Evolutionary conservation across 2,797 vertebrate species (phyloP).

Genomic region (Cuniculus paca): DNA sequence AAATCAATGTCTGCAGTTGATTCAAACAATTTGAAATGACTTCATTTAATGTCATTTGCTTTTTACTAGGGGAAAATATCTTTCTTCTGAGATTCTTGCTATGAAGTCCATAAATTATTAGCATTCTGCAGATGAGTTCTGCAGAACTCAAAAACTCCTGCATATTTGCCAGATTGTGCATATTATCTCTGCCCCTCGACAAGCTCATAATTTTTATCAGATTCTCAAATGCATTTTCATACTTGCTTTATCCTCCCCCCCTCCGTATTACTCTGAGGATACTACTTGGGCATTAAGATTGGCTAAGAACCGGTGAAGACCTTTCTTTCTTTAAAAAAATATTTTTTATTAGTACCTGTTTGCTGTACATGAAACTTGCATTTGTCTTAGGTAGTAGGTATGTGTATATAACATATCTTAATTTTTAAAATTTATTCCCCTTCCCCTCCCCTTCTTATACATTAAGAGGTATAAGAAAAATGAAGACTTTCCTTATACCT

Average conservation of each 20-base stretch:
- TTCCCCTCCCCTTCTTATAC: background rate
- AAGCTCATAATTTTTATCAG: constrained; percentile 42
- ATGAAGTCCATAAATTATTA: background rate
- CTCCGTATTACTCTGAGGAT: background rate
- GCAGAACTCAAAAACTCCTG: background rate
- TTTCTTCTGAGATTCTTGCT: constrained; percentile 23
- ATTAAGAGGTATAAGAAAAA: background rate
- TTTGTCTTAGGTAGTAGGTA: background rate
- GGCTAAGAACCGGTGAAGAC: background rate
- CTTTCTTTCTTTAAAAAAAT: background rate
- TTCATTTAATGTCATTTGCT: background rate
- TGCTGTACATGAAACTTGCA: background rate
- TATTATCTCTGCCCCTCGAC: background rate
- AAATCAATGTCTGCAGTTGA: background rate
- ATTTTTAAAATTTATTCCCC: background rate
- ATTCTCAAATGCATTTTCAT: constrained; percentile 33
- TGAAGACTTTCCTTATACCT: background rate
- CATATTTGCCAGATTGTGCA: background rate
- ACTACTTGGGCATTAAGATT: background rate
- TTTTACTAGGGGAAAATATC: background rate
- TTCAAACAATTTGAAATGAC: background rate
- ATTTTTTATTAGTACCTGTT: background rate
- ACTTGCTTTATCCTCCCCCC: background rate
- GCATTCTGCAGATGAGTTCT: background rate
- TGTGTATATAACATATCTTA: background rate